Conservation (phyloP, 2,888 invertebrate species). For the Carcina quercana region DNA sequence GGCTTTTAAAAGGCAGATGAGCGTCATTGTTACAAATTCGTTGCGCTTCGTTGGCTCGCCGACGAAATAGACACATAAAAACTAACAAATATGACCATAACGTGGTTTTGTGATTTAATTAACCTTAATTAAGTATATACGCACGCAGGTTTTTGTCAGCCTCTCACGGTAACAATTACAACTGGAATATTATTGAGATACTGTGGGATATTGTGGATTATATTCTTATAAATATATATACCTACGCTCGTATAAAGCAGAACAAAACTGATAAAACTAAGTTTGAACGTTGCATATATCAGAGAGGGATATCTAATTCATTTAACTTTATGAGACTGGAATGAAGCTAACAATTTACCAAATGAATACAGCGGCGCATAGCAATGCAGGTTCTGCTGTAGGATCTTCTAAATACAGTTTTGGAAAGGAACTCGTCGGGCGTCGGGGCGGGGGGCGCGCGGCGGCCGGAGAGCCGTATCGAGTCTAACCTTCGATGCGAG, state of each 20-base stretch:
- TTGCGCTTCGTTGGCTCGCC: conserved; percentile 13
- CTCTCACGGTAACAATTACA: conserved; percentile 48
- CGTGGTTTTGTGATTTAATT: conserved; percentile 48
- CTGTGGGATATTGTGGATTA: neutral
- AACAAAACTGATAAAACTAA: too few relatives aligned
- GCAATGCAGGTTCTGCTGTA: too few relatives aligned
- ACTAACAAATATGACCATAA: conserved; percentile 37
- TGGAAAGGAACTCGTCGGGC: too few relatives aligned
- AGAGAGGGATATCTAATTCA: too few relatives aligned
- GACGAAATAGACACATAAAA: conserved; percentile 16
- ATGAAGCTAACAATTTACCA: too few relatives aligned
- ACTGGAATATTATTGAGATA: conserved; percentile 20
- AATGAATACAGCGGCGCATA: too few relatives aligned
- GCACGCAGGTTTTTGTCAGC: conserved; percentile 31
- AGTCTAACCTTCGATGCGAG: too few relatives aligned
- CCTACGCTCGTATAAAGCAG: neutral
- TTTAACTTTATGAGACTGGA: too few relatives aligned
- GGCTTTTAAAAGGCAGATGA: neutral
- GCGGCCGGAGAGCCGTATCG: too few relatives aligned
- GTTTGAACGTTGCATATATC: too few relatives aligned
- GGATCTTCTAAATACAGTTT: too few relatives aligned
- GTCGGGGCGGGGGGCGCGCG: too few relatives aligned
- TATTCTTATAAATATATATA: neutral
- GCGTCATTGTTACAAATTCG: conserved; percentile 9
- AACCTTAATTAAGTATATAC: conserved; percentile 57